Conservation (phyloP, 2,888 invertebrate species). For the Plutella xylostella region DNA sequence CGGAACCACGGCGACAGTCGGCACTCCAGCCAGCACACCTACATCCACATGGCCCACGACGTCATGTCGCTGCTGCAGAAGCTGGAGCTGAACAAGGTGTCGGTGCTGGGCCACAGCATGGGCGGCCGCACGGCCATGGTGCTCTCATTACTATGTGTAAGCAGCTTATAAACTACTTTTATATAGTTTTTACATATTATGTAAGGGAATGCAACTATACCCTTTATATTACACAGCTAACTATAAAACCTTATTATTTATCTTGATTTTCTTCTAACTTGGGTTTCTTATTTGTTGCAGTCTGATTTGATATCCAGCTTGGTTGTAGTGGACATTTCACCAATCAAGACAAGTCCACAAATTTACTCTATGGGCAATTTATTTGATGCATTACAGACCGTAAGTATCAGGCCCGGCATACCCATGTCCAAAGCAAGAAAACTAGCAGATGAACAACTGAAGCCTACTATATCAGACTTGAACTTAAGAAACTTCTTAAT, state of each 20-base stretch:
- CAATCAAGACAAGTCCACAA: constrained; percentile 72
- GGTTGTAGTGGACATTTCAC: constrained; percentile 79
- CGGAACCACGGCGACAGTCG: constrained; percentile 97
- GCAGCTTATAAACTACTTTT: constrained; percentile 25
- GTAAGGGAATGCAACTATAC: no score
- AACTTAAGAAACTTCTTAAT: constrained; percentile 82
- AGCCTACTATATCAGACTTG: constrained; percentile 65
- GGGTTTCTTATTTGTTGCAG: constrained; percentile 35
- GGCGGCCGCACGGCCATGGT: constrained; percentile 94
- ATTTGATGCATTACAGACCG: constrained; percentile 75
- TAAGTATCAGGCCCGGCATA: constrained; percentile 71
- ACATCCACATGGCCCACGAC: constrained; percentile 77
- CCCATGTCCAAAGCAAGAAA: constrained; percentile 78
- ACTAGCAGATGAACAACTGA: constrained; percentile 72
- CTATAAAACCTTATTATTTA: no score
- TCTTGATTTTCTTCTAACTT: neutral
- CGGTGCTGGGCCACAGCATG: constrained; percentile 93
- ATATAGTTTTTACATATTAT: neutral
- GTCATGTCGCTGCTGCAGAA: constrained; percentile 72
- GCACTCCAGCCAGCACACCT: constrained; percentile 80
- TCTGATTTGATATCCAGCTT: constrained; percentile 74
- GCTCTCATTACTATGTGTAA: constrained; percentile 76
- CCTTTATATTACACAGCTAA: no score
- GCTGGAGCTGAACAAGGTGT: constrained; percentile 72
- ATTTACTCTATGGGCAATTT: constrained; percentile 72